Evolutionary conservation across 2,888 invertebrate genomes (phyloP).

Genomic region (Parnassius smintheus): DNA sequence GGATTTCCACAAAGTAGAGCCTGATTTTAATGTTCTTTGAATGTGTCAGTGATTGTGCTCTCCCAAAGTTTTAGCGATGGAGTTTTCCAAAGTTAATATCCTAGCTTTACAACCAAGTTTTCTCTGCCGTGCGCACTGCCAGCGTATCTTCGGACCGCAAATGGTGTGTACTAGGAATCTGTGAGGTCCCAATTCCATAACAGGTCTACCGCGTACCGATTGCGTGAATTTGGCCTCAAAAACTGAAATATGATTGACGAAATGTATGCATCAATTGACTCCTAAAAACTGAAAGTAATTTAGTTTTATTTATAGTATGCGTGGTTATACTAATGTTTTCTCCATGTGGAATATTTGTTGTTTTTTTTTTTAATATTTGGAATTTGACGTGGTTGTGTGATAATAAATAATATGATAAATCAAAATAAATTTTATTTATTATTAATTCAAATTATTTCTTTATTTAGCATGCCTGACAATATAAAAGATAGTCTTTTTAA

Average conservation of each 20-base stretch:
- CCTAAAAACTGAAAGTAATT: not conserved
- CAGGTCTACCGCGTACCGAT: slow-evolving; percentile 29
- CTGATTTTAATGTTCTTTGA: too few species aligned
- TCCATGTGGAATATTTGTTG: too few species aligned
- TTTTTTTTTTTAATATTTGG: too few species aligned
- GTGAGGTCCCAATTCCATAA: slow-evolving; percentile 29
- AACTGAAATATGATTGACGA: slow-evolving; percentile 24
- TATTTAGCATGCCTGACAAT: too few species aligned
- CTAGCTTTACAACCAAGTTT: slow-evolving; percentile 31
- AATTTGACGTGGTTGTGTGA: too few species aligned
- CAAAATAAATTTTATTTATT: not conserved
- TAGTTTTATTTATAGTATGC: too few species aligned
- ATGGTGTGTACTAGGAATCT: slow-evolving; percentile 29
- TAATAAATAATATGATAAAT: not conserved
- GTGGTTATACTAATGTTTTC: too few species aligned
- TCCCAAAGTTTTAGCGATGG: slow-evolving; percentile 18
- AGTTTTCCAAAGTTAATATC: slow-evolving; percentile 29
- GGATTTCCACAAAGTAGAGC: too few species aligned
- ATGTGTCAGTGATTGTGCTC: slow-evolving; percentile 4
- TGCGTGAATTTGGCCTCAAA: slow-evolving; percentile 11
- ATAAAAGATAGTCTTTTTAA: too few species aligned
- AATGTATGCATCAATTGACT: not conserved
- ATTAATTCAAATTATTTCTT: too few species aligned
- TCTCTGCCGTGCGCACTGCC: slow-evolving; percentile 35
- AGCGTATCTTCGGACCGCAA: slow-evolving; percentile 30